Evolutionary conservation across 2,888 invertebrate genomes (phyloP), one percentile per base, ranked within the genome.

Genomic region (Trilocha varians): DNA sequence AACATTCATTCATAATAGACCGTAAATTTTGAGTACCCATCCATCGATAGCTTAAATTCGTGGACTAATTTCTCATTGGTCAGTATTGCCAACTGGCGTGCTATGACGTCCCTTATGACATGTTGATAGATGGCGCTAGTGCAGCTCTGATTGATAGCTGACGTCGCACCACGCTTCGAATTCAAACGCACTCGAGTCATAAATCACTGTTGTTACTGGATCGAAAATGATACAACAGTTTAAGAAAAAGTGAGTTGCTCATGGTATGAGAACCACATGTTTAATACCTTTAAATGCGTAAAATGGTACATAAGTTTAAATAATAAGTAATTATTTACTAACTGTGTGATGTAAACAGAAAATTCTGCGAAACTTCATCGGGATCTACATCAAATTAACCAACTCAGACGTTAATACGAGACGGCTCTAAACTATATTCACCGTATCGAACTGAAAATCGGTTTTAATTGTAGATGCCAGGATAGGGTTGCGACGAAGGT

Each of bases 51-150:
- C 57, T 62, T 66, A 72, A 79, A 78, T 82, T 79, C 75, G 70
- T 76, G 78, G 78, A 73, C 72, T 75, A 82, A 83, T 83, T 73
- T 68, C 68, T 70, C 63, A 65, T 56, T 59, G 68, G 59, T 58
- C 64, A 59, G 70, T 76, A 62, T 70, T 72, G 78, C 79, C 84
- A 83, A 82, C 79, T 84, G 82, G 76, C 65, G 70, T 59, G 59
- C 62, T 59, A 61, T 60, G 53, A 52, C 64, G 67, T 61, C 55
- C 55, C 56, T 62, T 57, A 50, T 75, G 80, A 80, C 79, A 75
- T 60, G 70, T 78, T 83, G 84, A 83, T 83, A 79, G 80, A 84
- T 83, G 82, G 70, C 74, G 76, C 70, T 70, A 74, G 72, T 71
- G 71, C 62, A 63, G 59, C 50, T 59, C 69, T 83, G 83, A 83